Evolutionary conservation across 2,797 vertebrate species (phyloP).

Genomic region (Thamnophis elegans): DNA sequence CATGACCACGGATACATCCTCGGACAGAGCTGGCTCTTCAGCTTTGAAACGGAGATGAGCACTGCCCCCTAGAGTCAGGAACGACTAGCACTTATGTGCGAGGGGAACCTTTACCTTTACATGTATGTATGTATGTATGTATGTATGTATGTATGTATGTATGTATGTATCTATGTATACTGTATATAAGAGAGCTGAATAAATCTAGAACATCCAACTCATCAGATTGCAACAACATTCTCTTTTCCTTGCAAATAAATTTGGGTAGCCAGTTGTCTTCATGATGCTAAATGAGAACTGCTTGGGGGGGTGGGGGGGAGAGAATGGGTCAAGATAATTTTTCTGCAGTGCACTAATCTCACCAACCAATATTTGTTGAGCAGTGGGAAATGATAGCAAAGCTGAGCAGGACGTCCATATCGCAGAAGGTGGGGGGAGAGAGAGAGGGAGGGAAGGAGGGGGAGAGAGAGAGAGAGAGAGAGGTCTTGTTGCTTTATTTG

Average conservation of each 20-base stretch:
- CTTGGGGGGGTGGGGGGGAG: background rate
- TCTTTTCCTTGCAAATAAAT: background rate
- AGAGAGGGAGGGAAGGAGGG: background rate
- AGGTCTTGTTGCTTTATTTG: background rate
- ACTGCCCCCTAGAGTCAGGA: too few species aligned
- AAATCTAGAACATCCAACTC: background rate
- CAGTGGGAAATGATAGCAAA: background rate
- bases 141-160: too few species aligned
- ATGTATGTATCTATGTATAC: too few species aligned
- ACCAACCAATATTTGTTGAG: background rate
- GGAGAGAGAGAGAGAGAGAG: background rate
- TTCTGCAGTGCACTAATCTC: background rate
- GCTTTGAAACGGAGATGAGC: too few species aligned
- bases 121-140: too few species aligned
- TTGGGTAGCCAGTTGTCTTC: background rate
- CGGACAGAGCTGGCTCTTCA: too few species aligned
- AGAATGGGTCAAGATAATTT: background rate
- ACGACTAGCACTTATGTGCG: too few species aligned
- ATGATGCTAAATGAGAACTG: background rate
- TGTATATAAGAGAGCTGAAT: background rate
- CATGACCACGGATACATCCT: too few species aligned
- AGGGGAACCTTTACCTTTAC: too few species aligned
- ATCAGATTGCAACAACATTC: background rate
- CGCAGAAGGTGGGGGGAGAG: background rate
- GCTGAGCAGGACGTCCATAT: background rate